phyloP scores from a whole-genome alignment of 2,797 vertebrate genomes.

The Dendrocincla fuliginosa region DNA sequence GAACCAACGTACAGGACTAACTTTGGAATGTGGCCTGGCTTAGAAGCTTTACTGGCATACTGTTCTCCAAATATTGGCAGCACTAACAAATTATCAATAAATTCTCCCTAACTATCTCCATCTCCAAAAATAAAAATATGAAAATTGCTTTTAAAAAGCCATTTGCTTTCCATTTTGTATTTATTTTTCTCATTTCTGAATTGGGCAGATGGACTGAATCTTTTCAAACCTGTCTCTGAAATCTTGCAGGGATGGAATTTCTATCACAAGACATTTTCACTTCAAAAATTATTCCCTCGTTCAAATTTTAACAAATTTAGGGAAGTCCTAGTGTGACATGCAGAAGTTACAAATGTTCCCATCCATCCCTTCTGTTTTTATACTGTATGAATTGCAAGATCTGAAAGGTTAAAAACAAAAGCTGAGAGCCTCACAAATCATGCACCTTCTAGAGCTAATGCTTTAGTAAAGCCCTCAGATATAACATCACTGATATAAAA shows the following conservation, averaged over 20 bases:
- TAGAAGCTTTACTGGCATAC: background rate
- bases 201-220: background rate
- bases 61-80: background rate
- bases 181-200: background rate
- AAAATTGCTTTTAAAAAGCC: fast-evolving
- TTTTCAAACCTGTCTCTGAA: background rate
- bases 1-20: background rate
- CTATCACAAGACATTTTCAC: background rate
- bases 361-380: background rate
- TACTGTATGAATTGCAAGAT: background rate
- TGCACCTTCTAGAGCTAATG: background rate
- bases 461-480: background rate
- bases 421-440: background rate
- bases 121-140: background rate
- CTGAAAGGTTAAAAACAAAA: background rate
- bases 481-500: background rate
- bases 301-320: background rate
- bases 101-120: background rate
- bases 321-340: background rate
- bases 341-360: background rate
- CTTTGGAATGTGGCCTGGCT: background rate
- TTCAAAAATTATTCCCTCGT: background rate
- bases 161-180: background rate
- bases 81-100: background rate
- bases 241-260: background rate